Evolutionary conservation across 1,140 invertebrate species (phyloP), one percentile per base, ranked within the genome.

Genomic region (Halictus rubicundus): DNA sequence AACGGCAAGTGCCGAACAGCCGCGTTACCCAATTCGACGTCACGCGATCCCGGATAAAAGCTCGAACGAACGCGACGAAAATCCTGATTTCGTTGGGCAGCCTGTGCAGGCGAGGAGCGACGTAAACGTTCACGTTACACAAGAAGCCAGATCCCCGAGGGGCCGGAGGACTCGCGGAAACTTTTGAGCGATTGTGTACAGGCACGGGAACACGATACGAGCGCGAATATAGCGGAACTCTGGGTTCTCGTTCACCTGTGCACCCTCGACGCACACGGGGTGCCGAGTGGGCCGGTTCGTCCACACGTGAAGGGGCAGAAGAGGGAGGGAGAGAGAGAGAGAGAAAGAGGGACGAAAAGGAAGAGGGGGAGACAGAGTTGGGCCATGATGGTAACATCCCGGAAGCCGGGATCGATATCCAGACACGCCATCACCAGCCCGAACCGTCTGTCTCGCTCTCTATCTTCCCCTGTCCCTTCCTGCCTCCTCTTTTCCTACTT

Each of bases 391-490:
- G 85, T 83, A 88, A 82, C 82, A 83, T 88, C 79, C 83, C 81
- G 83, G 86, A 88, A 85, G 77, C 74, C 77, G 65, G 73, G 87
- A 88, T 88, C 88, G 87, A 88, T 88, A 88, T 85, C 78, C 85
- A 83, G 87, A 87, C 87, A 87, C 83, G 85, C 87, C 79, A 87
- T 86, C 78, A 80, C 83, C 80, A 75, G 63, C 77, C 80, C 71
- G 72, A 32, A 68, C 60, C 75, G 57, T n/a, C 68, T 54, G 27
- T 64, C 74, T 75, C 66, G 25, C 37, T 21, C 39, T 14, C n/a
- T 37, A 25, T 49, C 52, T 37, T 27, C 59, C 60, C 25, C 54
- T 52, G 21, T 37, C 37, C 52, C 23, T n/a, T 49, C 57, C 37
- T 37, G 54, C 23, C 57, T 64, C 10, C 32, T 27, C 59, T 61